phyloP scores from a whole-genome alignment of 2,113 vertebrate species.

The Brevimyrus niger region DNA sequence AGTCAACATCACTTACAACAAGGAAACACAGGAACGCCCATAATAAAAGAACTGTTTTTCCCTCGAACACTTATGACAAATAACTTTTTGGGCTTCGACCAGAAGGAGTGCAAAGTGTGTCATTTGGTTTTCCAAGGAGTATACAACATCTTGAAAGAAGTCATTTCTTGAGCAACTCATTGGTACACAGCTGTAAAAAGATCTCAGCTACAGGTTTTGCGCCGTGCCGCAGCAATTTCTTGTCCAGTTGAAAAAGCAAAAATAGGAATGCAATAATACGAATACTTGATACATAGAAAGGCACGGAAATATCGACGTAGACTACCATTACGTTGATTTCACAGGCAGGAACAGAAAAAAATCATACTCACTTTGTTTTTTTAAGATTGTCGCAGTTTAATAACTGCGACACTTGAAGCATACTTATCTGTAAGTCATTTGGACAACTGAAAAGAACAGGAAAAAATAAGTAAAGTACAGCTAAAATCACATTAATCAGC shows the following conservation, averaged over 20 bases:
- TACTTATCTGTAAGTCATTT: not conserved
- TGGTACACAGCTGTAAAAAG: not conserved
- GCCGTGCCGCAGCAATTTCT: not conserved
- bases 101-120: not conserved
- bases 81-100: not conserved
- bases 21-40: conserved; percentile 1
- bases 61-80: not conserved
- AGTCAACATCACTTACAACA: not conserved
- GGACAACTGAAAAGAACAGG: not conserved
- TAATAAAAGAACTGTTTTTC: not conserved
- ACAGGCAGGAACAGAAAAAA: not conserved
- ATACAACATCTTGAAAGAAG: not conserved
- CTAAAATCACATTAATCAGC: not conserved
- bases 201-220: not conserved
- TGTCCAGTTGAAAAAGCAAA: not conserved
- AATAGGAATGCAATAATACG: conserved; percentile 11
- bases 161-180: not conserved
- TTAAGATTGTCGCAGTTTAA: not conserved
- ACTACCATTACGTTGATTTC: not conserved
- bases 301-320: not conserved
- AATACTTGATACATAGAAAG: not conserved
- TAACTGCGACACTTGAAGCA: not conserved
- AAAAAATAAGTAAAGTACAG: not conserved
- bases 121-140: not conserved
- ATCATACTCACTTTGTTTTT: not conserved